Conservation (phyloP, 92 coral and sea anemone genomes). For the Desmophyllum pertusum region DNA sequence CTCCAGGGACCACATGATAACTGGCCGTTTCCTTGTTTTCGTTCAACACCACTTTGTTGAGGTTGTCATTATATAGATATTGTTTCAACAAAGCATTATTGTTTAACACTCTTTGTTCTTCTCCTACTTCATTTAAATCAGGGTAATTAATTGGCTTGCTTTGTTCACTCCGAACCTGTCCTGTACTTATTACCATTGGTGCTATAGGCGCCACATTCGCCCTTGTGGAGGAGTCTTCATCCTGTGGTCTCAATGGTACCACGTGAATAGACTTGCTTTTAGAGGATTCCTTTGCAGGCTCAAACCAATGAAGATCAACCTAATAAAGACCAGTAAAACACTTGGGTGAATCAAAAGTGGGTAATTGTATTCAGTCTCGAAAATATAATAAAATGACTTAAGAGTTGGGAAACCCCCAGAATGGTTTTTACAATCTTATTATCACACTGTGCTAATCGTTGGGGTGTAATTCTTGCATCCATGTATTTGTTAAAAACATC, state of each 20-base stretch:
- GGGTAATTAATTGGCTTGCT: background rate
- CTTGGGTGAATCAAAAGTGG: no score
- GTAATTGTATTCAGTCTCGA: no score
- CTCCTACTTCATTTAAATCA: constrained; percentile 48
- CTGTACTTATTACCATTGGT: background rate
- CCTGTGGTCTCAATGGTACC: background rate
- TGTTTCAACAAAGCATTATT: constrained; percentile 51
- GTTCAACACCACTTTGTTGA: constrained; percentile 51
- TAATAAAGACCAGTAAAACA: background rate
- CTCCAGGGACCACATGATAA: constrained; percentile 40
- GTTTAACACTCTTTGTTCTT: constrained; percentile 56
- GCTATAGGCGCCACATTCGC: constrained; percentile 2
- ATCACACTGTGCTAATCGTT: background rate
- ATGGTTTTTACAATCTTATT: background rate
- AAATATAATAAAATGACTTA: no score
- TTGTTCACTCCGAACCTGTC: background rate
- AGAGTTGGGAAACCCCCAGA: no score
- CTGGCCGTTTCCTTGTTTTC: constrained; percentile 67
- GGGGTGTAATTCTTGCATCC: no score
- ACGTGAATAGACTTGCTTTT: background rate
- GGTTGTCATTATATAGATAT: constrained; percentile 51
- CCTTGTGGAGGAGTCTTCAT: constrained; percentile 21
- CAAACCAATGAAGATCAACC: constrained; percentile 45
- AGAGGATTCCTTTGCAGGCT: background rate
- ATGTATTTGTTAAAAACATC: background rate